Percentiles rank a stretch among this genome's conserved stretches.
Evolutionary conservation across 2,888 invertebrate species (phyloP).

Genomic region (Dugesia japonica): DNA sequence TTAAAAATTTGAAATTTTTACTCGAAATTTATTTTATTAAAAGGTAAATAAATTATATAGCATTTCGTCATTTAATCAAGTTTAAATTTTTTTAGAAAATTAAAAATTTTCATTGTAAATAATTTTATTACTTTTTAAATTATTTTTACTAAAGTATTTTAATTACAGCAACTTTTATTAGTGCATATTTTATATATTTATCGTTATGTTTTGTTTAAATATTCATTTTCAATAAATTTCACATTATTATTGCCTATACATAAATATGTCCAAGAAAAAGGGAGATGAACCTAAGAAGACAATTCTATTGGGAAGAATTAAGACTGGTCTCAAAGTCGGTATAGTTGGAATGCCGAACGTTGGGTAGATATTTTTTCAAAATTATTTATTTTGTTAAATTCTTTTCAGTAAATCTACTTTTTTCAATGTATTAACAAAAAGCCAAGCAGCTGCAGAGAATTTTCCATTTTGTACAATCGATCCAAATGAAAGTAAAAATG

Average conservation of each 20-base stretch:
- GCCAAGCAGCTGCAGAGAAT: conserved; percentile 88
- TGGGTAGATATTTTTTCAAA: conserved; percentile 52
- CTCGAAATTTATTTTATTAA: no score
- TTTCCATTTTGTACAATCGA: conserved; percentile 99
- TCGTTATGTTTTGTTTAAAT: background rate
- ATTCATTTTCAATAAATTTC: background rate
- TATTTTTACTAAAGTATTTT: no score
- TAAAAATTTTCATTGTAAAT: no score
- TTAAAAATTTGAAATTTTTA: no score
- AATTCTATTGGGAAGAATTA: conserved; percentile 77
- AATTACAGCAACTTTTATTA: no score
- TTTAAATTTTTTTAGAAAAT: no score
- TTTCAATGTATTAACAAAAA: conserved; percentile 95
- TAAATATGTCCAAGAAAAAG: conserved; percentile 51
- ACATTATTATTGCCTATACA: background rate
- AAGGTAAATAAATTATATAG: no score
- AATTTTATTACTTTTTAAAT: no score
- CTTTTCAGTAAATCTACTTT: conserved; percentile 70
- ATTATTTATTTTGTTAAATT: background rate
- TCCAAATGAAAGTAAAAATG: conserved; percentile 87
- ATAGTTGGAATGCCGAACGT: conserved; percentile 82
- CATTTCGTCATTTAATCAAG: no score
- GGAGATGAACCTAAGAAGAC: conserved; percentile 63
- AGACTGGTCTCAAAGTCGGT: conserved; percentile 84
- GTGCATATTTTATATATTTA: background rate